Percentiles rank a stretch among this genome's conserved stretches.
Conservation (phyloP, 1,140 invertebrate genomes). For the Cyclargus thomasi region DNA sequence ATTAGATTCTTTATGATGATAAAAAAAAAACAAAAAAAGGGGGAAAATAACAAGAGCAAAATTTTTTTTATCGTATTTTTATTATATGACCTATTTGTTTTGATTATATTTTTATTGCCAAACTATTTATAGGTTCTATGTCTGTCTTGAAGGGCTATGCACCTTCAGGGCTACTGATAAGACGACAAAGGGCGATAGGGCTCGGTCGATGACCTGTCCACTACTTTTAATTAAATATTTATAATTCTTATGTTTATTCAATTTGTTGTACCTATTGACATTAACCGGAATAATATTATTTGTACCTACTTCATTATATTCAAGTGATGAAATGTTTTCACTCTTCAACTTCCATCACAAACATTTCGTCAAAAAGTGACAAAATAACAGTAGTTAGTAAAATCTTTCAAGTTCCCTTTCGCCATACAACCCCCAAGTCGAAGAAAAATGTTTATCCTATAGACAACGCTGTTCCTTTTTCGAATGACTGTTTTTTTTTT, state of each 20-base stretch:
- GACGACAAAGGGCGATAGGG: slow-evolving; percentile 36
- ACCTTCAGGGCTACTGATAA: slow-evolving; percentile 43
- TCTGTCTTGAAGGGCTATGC: slow-evolving; percentile 32
- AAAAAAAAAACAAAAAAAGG: too few relatives aligned
- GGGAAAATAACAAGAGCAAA: too few relatives aligned
- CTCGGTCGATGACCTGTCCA: slow-evolving; percentile 23
- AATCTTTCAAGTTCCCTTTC: too few relatives aligned
- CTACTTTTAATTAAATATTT: slow-evolving; percentile 24
- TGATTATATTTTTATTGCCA: not conserved
- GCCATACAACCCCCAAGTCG: too few relatives aligned
- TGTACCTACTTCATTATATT: not conserved
- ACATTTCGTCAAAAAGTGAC: not conserved
- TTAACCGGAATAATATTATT: not conserved
- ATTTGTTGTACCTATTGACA: not conserved
- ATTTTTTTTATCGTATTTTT: not conserved
- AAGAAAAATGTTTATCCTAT: too few relatives aligned
- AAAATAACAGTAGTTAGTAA: too few relatives aligned
- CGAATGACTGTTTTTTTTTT: too few relatives aligned
- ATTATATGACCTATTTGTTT: not conserved
- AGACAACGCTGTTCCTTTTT: too few relatives aligned
- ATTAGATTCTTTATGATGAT: too few relatives aligned
- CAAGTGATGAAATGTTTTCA: not conserved
- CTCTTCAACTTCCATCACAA: not conserved
- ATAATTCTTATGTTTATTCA: slow-evolving; percentile 19
- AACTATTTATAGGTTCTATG: not conserved